Percentiles rank a stretch among this genome's conserved stretches.
These are phyloP conservation scores for Aplysina aerophoba DNA, from an alignment of 37 sponge, comb jelly and placozoan genomes.

Conservation along the genomic window DNA sequence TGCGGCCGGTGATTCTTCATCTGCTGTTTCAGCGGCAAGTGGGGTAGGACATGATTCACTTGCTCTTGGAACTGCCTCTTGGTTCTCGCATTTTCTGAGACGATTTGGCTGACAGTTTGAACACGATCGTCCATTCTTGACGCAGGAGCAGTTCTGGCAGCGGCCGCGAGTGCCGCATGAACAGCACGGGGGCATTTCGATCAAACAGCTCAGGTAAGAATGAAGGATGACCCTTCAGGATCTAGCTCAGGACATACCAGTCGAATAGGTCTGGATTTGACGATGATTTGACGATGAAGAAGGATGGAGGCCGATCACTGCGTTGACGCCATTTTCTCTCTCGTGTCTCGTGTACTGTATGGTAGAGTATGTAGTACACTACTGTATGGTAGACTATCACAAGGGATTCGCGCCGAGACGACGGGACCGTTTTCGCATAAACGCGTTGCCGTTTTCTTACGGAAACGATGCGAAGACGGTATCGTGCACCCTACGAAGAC, in stretches of 20 bases:
- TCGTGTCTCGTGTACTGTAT: no score
- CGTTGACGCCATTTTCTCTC: no score
- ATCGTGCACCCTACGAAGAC: no score
- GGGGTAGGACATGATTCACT: neutral
- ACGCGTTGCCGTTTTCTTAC: no score
- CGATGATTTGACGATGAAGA: no score
- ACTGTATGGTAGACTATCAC: no score
- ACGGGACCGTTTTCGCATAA: no score
- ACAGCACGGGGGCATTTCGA: conserved; percentile 8
- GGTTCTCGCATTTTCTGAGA: conserved; percentile 3
- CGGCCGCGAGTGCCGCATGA: neutral
- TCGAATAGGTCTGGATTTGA: neutral
- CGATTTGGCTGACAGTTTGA: conserved; percentile 14
- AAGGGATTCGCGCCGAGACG: no score
- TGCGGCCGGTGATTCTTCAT: neutral
- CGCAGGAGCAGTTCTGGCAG: neutral
- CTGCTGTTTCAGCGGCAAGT: neutral
- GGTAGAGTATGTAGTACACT: no score
- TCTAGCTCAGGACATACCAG: neutral
- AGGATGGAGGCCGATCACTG: no score
- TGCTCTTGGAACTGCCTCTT: neutral
- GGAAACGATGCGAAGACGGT: no score
- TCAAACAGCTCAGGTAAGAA: conserved; percentile 11
- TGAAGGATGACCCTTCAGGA: neutral
- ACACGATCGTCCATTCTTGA: neutral